phyloP scores from a whole-genome alignment of 1,140 invertebrate genomes.

The Brachionus rubens region DNA sequence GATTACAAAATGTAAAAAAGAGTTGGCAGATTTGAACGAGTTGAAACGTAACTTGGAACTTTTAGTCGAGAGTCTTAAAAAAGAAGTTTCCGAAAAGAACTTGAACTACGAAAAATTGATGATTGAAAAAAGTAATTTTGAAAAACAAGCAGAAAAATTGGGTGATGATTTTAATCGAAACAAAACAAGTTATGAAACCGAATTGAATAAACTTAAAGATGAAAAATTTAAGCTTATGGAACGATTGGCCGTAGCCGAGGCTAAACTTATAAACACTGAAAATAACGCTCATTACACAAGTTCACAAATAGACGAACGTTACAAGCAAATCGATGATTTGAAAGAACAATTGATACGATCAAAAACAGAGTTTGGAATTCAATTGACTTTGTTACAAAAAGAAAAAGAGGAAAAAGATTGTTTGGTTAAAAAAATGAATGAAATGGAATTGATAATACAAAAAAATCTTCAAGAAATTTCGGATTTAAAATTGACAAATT shows the following conservation, averaged over 20 bases:
- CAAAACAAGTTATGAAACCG: constrained; percentile 6
- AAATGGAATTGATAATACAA: constrained; percentile 16
- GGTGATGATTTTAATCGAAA: neutral
- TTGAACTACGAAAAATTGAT: constrained; percentile 15
- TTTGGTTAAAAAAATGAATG: neutral
- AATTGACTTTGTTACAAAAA: constrained; percentile 13
- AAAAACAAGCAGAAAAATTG: neutral
- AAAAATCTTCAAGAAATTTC: constrained; percentile 30
- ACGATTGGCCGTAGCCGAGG: constrained; percentile 10
- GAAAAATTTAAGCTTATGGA: constrained; percentile 26
- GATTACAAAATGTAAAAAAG: constrained; percentile 5
- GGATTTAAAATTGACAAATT: constrained; percentile 21
- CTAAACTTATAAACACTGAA: constrained; percentile 12
- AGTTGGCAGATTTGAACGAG: constrained; percentile 37
- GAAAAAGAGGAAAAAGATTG: constrained; percentile 44
- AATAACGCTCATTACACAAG: constrained; percentile 1
- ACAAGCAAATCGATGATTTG: constrained; percentile 38
- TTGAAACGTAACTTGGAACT: constrained; percentile 28
- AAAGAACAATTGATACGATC: constrained; percentile 20
- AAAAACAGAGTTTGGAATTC: constrained; percentile 22
- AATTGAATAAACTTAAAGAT: neutral
- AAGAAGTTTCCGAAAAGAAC: constrained; percentile 11
- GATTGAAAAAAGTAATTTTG: neutral
- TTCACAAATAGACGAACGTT: constrained; percentile 23
- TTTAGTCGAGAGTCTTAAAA: constrained; percentile 9